Evolutionary conservation across 2,888 invertebrate genomes (phyloP).

Genomic region (Xestia xanthographa): DNA sequence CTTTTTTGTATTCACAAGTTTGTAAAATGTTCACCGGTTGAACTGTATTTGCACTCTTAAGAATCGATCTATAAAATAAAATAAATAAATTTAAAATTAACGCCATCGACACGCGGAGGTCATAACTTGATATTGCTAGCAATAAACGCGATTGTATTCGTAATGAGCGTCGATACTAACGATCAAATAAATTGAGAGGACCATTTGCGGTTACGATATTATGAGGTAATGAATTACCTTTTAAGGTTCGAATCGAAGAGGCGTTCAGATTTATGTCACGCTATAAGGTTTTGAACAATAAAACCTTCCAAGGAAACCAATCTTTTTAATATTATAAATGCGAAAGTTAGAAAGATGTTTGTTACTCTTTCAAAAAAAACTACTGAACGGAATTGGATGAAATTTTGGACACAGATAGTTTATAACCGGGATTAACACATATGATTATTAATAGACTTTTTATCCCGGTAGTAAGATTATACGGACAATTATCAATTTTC

Average conservation of each 20-base stretch:
- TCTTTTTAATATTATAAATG: too few species aligned
- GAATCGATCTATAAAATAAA: slow-evolving; percentile 59
- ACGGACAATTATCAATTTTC: too few species aligned
- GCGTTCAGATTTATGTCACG: slow-evolving; percentile 6
- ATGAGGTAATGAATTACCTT: slow-evolving; percentile 64
- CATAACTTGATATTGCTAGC: slow-evolving; percentile 71
- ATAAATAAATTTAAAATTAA: slow-evolving; percentile 66
- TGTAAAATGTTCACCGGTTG: slow-evolving; percentile 34
- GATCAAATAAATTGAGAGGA: slow-evolving; percentile 64
- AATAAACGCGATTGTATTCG: slow-evolving; percentile 69
- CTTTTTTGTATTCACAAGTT: slow-evolving; percentile 25
- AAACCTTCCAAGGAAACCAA: neutral
- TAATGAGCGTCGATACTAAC: slow-evolving; percentile 72
- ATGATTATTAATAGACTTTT: too few species aligned
- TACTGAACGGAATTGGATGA: too few species aligned
- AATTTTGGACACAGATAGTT: too few species aligned
- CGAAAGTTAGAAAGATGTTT: too few species aligned
- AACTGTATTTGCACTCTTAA: slow-evolving; percentile 4
- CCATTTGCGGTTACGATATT: slow-evolving; percentile 70
- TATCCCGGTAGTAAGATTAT: too few species aligned
- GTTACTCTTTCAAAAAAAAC: too few species aligned
- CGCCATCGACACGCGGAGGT: slow-evolving; percentile 68
- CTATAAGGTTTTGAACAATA: neutral
- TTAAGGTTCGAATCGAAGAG: slow-evolving; percentile 27
- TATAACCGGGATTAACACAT: too few species aligned